Evolutionary conservation across 2,797 vertebrate genomes (phyloP).

Genomic region (Sebastes oblongus): DNA sequence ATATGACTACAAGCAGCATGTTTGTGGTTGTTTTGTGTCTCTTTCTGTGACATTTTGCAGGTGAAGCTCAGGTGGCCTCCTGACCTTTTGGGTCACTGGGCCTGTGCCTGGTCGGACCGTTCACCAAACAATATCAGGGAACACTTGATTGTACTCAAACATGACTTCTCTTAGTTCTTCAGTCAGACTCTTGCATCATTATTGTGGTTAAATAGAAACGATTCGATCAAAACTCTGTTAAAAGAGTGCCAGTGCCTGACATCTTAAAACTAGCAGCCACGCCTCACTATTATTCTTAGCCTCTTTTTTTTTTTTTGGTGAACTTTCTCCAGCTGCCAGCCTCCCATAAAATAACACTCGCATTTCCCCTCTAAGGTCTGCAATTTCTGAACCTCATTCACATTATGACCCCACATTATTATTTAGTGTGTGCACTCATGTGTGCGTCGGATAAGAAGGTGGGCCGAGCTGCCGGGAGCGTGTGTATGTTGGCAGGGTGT

Average conservation of each 20-base stretch:
- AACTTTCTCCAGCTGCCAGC: slow-evolving; percentile 63
- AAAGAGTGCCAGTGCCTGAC: slow-evolving; percentile 47
- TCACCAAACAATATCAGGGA: not conserved
- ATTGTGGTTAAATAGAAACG: slow-evolving; percentile 27
- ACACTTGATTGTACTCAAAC: slow-evolving; percentile 19
- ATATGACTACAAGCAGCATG: not conserved
- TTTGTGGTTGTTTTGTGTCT: not conserved
- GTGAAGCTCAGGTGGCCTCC: not conserved
- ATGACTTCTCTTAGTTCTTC: not conserved
- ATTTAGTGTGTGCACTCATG: slow-evolving; percentile 64
- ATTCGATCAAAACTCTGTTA: slow-evolving; percentile 31
- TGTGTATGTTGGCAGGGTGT: slow-evolving; percentile 78
- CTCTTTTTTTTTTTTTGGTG: slow-evolving; percentile 20
- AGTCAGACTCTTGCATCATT: not conserved
- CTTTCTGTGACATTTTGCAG: not conserved
- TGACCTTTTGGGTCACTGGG: not conserved
- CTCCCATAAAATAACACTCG: slow-evolving; percentile 79
- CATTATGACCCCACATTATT: slow-evolving; percentile 77
- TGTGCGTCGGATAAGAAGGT: slow-evolving; percentile 68
- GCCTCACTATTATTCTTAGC: slow-evolving; percentile 68
- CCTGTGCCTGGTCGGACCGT: not conserved
- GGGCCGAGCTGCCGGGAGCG: slow-evolving; percentile 53
- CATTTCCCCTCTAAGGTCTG: slow-evolving; percentile 67
- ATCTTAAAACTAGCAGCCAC: slow-evolving; percentile 47
- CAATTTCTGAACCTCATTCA: slow-evolving; percentile 72